phyloP scores from a whole-genome alignment of 2,113 vertebrate genomes.

The Archocentrus centrarchus region DNA sequence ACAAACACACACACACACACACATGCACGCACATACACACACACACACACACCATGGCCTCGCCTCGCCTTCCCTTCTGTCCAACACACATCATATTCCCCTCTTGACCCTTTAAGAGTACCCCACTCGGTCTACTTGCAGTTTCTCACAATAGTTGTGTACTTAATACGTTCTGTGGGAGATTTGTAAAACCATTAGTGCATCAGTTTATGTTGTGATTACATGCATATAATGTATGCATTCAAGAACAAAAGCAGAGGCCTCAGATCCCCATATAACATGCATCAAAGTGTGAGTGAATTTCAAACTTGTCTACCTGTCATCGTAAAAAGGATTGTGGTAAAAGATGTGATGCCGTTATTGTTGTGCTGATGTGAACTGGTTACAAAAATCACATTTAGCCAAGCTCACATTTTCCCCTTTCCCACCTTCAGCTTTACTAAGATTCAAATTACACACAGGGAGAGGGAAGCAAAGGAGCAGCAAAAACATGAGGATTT shows the following conservation, averaged over 20 bases:
- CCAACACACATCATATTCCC: conserved; percentile 41
- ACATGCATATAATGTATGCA: not conserved
- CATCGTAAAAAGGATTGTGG: conserved; percentile 81
- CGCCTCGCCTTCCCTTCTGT: conserved; percentile 45
- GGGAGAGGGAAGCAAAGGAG: not conserved
- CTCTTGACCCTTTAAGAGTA: conserved; percentile 62
- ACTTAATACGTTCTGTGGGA: conserved; percentile 17
- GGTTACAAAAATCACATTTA: not conserved
- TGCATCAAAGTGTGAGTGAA: conserved; percentile 4
- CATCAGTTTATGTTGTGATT: conserved; percentile 29
- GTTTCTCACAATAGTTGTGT: conserved; percentile 44
- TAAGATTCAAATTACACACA: conserved; percentile 81
- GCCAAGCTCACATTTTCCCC: conserved; percentile 82
- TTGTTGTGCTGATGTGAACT: conserved; percentile 35
- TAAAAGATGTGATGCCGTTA: conserved; percentile 86
- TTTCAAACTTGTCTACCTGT: conserved; percentile 59
- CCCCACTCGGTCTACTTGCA: conserved; percentile 37
- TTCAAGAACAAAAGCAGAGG: conserved; percentile 14
- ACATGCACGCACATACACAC: conserved; percentile 51
- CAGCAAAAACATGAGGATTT: conserved; percentile 78
- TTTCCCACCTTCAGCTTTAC: conserved; percentile 91
- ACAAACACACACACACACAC: conserved; percentile 55
- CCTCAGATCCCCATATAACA: conserved; percentile 10
- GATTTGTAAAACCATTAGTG: conserved; percentile 32
- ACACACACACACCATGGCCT: conserved; percentile 26